These are phyloP conservation scores for Ichneumoninae sp. DNA, from an alignment of 2,888 invertebrate genomes.

Conservation along the genomic window DNA sequence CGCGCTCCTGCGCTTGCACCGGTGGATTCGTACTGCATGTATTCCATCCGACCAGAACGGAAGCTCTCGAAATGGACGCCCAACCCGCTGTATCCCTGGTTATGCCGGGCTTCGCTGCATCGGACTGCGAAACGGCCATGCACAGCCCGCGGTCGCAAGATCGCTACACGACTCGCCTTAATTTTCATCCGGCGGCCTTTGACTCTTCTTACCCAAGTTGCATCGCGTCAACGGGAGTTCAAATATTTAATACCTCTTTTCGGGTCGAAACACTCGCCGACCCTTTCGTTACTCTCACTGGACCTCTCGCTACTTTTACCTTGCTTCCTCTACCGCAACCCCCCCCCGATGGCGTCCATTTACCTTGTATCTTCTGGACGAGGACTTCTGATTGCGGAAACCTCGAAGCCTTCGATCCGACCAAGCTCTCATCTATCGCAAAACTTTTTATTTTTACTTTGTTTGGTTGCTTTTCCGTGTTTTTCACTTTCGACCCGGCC, in stretches of 20 bases:
- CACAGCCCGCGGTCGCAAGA: background rate
- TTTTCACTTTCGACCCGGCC: background rate
- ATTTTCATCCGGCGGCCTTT: conserved; percentile 26
- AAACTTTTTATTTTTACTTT: conserved; percentile 47
- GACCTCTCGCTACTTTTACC: background rate
- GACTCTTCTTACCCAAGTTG: conserved; percentile 16
- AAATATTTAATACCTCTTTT: conserved; percentile 56
- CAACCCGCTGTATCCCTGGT: background rate
- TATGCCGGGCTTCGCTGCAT: background rate
- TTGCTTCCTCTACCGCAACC: background rate
- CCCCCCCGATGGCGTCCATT: background rate
- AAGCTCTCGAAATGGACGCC: background rate
- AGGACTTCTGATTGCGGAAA: conserved; percentile 35
- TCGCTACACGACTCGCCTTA: background rate
- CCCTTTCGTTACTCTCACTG: background rate
- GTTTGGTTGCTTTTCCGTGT: background rate
- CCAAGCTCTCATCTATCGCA: background rate
- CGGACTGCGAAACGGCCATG: background rate
- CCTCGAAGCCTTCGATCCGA: conserved; percentile 12
- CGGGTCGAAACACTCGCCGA: background rate
- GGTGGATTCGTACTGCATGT: conserved; percentile 18
- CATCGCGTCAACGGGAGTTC: conserved; percentile 44
- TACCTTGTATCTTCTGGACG: conserved; percentile 11
- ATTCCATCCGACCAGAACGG: conserved; percentile 24
- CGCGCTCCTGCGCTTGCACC: background rate